phyloP scores from a whole-genome alignment of 2,797 vertebrate species.

The Tympanoctomys barrerae region DNA sequence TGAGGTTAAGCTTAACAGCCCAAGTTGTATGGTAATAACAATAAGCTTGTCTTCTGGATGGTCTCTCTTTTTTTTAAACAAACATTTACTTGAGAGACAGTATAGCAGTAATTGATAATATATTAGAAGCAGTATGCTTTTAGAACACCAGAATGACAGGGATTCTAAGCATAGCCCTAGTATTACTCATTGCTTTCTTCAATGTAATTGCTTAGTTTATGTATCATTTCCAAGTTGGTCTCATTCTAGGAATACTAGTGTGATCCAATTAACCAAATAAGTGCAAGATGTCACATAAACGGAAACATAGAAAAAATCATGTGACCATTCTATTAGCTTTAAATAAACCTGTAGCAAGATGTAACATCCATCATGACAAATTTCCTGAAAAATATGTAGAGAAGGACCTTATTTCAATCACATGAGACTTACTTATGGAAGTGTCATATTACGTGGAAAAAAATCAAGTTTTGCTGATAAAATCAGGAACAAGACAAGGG shows the following conservation, averaged over 20 bases:
- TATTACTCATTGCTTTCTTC: too few species aligned
- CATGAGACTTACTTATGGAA: background rate
- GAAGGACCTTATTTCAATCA: background rate
- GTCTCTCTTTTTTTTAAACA: too few species aligned
- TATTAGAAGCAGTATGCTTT: too few species aligned
- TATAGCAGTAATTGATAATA: too few species aligned
- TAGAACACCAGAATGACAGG: too few species aligned
- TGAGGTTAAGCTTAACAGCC: too few species aligned
- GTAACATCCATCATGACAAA: background rate
- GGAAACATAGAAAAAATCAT: background rate
- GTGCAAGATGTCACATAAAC: background rate
- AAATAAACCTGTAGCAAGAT: background rate
- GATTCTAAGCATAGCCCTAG: too few species aligned
- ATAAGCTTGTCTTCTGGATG: too few species aligned
- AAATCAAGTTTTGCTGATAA: background rate
- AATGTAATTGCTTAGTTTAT: background rate
- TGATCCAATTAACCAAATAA: background rate
- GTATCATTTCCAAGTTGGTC: background rate
- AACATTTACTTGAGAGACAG: too few species aligned
- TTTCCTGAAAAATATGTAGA: background rate
- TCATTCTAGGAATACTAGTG: background rate
- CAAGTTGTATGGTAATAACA: too few species aligned
- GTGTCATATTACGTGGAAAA: background rate
- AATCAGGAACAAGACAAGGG: background rate
- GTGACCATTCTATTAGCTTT: background rate